phyloP scores from a whole-genome alignment of 2,113 vertebrate species.

The Astur gentilis region DNA sequence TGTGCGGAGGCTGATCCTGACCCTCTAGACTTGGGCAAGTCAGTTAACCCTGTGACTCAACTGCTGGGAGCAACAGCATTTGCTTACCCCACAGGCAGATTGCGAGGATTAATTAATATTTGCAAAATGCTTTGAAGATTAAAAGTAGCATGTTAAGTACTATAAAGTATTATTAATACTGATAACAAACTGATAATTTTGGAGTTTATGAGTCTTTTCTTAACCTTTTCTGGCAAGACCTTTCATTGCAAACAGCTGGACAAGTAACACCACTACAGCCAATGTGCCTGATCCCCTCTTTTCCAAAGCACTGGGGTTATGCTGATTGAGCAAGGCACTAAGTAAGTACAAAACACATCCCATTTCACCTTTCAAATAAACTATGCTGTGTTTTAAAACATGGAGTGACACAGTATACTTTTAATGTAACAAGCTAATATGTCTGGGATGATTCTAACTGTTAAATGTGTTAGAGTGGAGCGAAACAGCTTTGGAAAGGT shows the following conservation, averaged over 20 bases:
- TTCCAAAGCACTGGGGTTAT: not conserved
- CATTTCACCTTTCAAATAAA: not conserved
- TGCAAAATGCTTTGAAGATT: conserved; percentile 38
- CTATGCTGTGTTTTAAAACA: not conserved
- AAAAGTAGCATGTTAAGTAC: conserved; percentile 5
- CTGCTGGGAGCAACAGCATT: not conserved
- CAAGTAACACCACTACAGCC: not conserved
- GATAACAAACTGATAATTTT: conserved; percentile 11
- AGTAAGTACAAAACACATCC: not conserved
- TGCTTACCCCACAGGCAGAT: conserved; percentile 15
- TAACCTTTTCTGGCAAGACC: not conserved
- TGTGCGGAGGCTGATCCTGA: fast-evolving
- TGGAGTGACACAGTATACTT: not conserved
- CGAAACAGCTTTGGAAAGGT: not conserved
- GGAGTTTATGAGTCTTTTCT: not conserved
- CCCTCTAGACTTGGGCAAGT: not conserved
- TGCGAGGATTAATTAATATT: conserved; percentile 39
- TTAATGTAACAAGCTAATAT: not conserved
- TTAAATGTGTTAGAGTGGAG: not conserved
- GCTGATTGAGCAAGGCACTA: not conserved
- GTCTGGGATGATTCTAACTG: not conserved
- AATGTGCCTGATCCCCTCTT: not conserved
- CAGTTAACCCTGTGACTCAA: not conserved
- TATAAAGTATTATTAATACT: conserved; percentile 8
- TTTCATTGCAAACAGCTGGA: not conserved